Evolutionary conservation across 2,797 vertebrate genomes (phyloP).

Genomic region (Notamacropus eugenii): DNA sequence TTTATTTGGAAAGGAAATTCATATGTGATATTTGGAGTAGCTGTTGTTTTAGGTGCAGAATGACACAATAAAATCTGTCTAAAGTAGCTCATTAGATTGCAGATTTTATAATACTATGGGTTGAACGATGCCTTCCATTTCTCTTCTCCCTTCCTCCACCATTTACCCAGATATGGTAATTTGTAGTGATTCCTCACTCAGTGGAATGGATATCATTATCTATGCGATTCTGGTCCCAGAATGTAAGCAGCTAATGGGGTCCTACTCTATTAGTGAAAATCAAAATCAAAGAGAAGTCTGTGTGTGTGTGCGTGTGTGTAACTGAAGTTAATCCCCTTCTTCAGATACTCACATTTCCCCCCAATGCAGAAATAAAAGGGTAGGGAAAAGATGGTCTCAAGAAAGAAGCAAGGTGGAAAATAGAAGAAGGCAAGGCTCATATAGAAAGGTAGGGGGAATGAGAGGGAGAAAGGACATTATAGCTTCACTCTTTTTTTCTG

Average conservation of each 20-base stretch:
- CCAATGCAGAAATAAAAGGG: not conserved
- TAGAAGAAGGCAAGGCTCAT: not conserved
- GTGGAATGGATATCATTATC: too few relatives aligned
- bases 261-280: not conserved
- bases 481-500: not conserved
- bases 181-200: too few relatives aligned
- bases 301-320: not conserved
- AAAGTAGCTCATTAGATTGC: not conserved
- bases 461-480: not conserved
- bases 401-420: not conserved
- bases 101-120: not conserved
- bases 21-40: conserved; percentile 20
- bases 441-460: not conserved
- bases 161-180: not conserved
- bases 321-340: not conserved
- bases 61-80: not conserved
- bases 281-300: not conserved
- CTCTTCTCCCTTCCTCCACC: not conserved
- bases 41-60: not conserved
- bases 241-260: not conserved
- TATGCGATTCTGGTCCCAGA: not conserved
- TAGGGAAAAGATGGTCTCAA: not conserved
- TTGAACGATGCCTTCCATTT: not conserved
- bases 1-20: conserved; percentile 59
- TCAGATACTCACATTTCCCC: not conserved